Base-by-base conservation (phyloP, 2,888 invertebrate species). In the Elysia crispata region DNA sequence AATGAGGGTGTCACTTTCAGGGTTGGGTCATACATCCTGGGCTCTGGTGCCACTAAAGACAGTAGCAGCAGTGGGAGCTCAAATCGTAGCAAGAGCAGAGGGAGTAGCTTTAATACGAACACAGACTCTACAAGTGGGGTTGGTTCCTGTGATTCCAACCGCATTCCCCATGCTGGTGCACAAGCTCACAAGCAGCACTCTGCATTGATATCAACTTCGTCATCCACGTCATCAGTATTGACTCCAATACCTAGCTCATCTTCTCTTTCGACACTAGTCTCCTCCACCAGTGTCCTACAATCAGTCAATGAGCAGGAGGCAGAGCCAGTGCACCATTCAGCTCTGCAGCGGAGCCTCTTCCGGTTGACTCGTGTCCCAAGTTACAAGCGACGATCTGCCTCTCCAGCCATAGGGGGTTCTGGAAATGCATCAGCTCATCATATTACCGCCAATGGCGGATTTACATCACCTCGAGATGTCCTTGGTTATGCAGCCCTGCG, bases 231-330 rank as follows among this genome's bases (percentile, higher is more conserved):
- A 20, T 70, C 54, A 23, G 33, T 15, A 79, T 94, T 97, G 33
- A 97, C 97, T 92, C 97, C 97, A 0, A 96, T 97, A 90, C 96
- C 97, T 28, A 97, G 97, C 92, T 95, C 96, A 84, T 95, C 87
- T 95, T 83, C 92, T 87, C 28, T 89, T 50, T 86, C 86, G 77
- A 83, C 84, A 0, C 79, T 86, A 5, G 83, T 81, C 33, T 49
- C 81, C 18, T 41, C 62, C 41, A 25, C 60, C 1, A 75, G 81
- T 41, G 62, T 50, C 15, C 57, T 69, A 11, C 60, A 64, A 30
- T 57, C 80, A 0, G 80, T 80, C 5, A 76, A 67, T 28, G 62
- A 85, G 87, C 85, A 91, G 84, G 75, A 87, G 86, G 80, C 83
- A 84, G 87, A 87, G 62, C 66, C 93, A 92, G 86, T 93, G 31